Evolutionary conservation across 2,113 vertebrate genomes (phyloP).

Genomic region (Tragulus kanchil): DNA sequence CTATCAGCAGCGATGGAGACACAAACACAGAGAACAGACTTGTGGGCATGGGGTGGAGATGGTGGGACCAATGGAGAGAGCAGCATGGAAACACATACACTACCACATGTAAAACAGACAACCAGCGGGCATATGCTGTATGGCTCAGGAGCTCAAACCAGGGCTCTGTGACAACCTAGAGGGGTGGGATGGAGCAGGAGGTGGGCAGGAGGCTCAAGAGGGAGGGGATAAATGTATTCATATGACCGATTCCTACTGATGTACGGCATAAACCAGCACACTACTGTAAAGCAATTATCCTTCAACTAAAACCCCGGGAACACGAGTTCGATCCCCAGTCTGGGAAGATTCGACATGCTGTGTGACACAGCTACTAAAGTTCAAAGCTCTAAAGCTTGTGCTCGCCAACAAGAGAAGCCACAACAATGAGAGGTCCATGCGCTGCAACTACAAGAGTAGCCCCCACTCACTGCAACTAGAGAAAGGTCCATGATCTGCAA

Average conservation of each 20-base stretch:
- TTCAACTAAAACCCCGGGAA: neutral
- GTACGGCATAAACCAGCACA: neutral
- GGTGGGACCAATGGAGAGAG: neutral
- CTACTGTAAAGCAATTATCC: neutral
- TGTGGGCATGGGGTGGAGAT: fast-evolving
- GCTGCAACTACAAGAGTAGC: too few species aligned
- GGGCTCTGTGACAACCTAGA: neutral
- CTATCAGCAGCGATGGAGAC: neutral
- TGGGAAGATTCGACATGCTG: too few species aligned
- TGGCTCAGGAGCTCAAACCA: neutral
- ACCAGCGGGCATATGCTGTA: neutral
- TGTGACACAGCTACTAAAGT: too few species aligned
- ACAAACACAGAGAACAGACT: neutral
- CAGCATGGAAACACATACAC: neutral
- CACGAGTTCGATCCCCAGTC: too few species aligned
- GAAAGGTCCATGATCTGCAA: too few species aligned
- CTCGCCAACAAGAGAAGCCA: too few species aligned
- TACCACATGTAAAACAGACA: neutral
- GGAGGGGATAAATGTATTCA: too few species aligned
- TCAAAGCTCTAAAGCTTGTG: too few species aligned
- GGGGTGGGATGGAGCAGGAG: neutral
- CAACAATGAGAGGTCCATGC: too few species aligned
- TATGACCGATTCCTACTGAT: neutral
- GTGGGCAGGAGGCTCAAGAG: neutral
- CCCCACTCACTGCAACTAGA: too few species aligned